Conservation (phyloP, 2,113 vertebrate species). For the Caranx ignobilis region DNA sequence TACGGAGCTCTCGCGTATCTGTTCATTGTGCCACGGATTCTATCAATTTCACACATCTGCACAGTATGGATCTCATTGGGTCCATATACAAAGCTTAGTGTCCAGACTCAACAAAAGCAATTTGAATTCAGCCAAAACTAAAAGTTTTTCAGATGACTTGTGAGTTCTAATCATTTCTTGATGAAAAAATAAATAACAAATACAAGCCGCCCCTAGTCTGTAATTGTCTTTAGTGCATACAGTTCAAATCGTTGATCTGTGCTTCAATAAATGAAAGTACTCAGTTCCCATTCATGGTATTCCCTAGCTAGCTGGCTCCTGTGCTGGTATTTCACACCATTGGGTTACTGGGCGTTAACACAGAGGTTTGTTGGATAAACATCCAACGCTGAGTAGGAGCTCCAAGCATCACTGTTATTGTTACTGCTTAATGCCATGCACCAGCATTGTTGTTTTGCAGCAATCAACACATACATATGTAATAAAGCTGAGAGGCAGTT, state of each 20-base stretch:
- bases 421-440: conserved; percentile 79
- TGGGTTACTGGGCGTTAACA: conserved; percentile 59
- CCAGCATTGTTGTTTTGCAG: conserved; percentile 80
- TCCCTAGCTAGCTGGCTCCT: conserved; percentile 52
- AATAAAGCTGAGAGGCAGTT: conserved; percentile 77
- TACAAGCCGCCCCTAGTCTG: not conserved
- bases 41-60: conserved; percentile 74
- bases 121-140: conserved; percentile 4
- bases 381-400: conserved; percentile 83
- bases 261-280: not conserved
- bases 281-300: conserved; percentile 61
- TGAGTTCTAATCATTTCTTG: not conserved
- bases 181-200: not conserved
- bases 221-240: not conserved
- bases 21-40: conserved; percentile 70
- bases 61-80: conserved; percentile 43
- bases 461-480: conserved; percentile 85
- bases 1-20: conserved; percentile 56
- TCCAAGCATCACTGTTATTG: conserved; percentile 82
- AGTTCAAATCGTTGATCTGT: conserved; percentile 7
- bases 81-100: conserved; percentile 29
- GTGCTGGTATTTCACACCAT: conserved; percentile 71
- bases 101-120: conserved; percentile 19
- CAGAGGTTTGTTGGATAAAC: conserved; percentile 76
- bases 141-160: conserved; percentile 19